Conservation (phyloP, 2,888 invertebrate genomes). For the Drosophila algonquin region DNA sequence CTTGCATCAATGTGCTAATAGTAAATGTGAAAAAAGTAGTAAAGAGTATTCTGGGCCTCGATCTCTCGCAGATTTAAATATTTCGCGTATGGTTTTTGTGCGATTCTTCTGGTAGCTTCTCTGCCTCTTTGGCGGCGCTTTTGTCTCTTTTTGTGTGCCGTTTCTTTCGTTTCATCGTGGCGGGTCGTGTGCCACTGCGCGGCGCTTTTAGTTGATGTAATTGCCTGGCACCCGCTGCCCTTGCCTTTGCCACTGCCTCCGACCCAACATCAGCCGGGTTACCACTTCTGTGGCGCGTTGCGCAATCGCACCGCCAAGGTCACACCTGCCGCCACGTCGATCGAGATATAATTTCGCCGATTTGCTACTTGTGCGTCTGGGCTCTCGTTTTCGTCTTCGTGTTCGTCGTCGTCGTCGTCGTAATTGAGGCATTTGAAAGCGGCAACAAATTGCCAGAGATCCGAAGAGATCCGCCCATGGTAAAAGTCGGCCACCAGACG, state of each 20-base stretch:
- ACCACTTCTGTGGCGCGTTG: slow-evolving; percentile 17
- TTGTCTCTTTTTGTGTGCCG: background rate
- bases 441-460: slow-evolving; percentile 30
- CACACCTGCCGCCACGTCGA: slow-evolving; percentile 42
- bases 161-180: background rate
- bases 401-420: background rate
- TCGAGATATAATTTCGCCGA: slow-evolving; percentile 49
- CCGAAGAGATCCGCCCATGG: slow-evolving; percentile 28
- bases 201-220: slow-evolving; percentile 43
- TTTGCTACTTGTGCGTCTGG: slow-evolving; percentile 48
- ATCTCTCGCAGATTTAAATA: background rate
- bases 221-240: slow-evolving; percentile 28
- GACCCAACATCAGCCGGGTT: background rate
- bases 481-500: slow-evolving; percentile 26
- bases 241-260: background rate
- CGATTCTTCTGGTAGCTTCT: background rate
- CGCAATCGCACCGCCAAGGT: slow-evolving; percentile 30
- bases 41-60: background rate
- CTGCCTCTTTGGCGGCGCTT: background rate
- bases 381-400: background rate
- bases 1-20: background rate
- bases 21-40: background rate
- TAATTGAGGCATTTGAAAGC: slow-evolving; percentile 52
- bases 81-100: background rate
- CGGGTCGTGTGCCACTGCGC: slow-evolving; percentile 25